Evolutionary conservation across 2,888 invertebrate genomes (phyloP), one percentile per base, ranked within the genome.

Genomic region (Vannuccia rotundouncinata): DNA sequence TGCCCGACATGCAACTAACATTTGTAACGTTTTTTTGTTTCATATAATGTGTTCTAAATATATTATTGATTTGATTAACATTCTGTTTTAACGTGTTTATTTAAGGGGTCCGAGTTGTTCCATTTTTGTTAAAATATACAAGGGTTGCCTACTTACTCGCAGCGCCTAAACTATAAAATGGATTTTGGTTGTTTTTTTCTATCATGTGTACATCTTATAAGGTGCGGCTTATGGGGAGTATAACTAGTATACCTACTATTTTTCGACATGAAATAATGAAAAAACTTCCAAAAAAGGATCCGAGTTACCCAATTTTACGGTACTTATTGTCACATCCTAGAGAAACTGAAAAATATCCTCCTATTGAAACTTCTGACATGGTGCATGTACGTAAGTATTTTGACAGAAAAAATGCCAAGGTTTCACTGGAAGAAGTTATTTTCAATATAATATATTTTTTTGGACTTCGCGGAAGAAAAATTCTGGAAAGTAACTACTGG

Each of bases 1-100:
- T 66, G 66, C 66, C 66, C 66, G 66, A 66, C 66, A 66, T 66
- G 66, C 66, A 66, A 66, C 66, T 66, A 66, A 66, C 66, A 66
- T 66, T 66, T 66, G 66, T 66, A 66, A 66, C 66, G 66, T 66
- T 66, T 66, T 66, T 66, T 66, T 66, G 66, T 66, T 66, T 22
- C 66, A 66, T n/a, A n/a, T 66, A 66, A 66, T 66, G 66, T 66
- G 66, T 66, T 66, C 66, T 66, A 66, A 66, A 22, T 66, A 66
- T 66, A 66, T 66, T 66, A 66, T 66, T 66, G 66, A 22, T 17
- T 22, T 66, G 66, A 66, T 66, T 66, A 66, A 66, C 66, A 66
- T 66, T 66, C 66, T 66, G 66, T 66, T 66, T 66, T 66, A 66
- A 66, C 66, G 66, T 66, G 66, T 66, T 66, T 66, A 66, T 66